phyloP scores from a whole-genome alignment of 2,797 vertebrate species.

The Moxostoma hubbsi region DNA sequence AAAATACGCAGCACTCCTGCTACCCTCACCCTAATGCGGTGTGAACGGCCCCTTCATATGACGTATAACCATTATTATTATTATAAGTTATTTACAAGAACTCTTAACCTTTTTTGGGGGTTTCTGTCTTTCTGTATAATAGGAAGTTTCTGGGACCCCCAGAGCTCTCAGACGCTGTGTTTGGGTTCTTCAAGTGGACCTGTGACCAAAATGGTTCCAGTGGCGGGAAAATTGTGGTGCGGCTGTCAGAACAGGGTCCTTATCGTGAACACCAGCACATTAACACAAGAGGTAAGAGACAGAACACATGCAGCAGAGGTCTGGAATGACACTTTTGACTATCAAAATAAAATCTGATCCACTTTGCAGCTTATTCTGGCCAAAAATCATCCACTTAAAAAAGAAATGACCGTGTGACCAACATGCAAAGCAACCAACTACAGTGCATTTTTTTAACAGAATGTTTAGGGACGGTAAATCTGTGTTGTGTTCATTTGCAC shows the following conservation, averaged over 20 bases:
- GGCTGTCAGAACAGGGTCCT: constrained; percentile 93
- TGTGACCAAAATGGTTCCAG: constrained; percentile 95
- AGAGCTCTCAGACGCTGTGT: constrained; percentile 89
- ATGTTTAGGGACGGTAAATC: too few relatives aligned
- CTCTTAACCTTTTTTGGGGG: not conserved
- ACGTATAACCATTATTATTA: too few relatives aligned
- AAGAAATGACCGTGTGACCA: too few relatives aligned
- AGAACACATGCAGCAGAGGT: too few relatives aligned
- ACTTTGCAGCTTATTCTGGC: too few relatives aligned
- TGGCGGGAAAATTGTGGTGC: constrained; percentile 93
- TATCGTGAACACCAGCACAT: constrained; percentile 84
- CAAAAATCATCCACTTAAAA: too few relatives aligned
- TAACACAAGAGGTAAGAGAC: constrained; percentile 88
- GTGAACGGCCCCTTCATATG: not conserved
- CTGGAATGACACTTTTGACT: not conserved
- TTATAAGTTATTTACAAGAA: not conserved
- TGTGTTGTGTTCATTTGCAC: too few relatives aligned
- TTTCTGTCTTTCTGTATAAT: constrained; percentile 30
- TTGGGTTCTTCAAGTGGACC: constrained; percentile 87
- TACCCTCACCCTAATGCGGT: too few relatives aligned
- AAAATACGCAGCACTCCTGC: too few relatives aligned
- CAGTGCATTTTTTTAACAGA: too few relatives aligned
- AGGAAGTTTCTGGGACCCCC: constrained; percentile 98
- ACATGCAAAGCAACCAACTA: too few relatives aligned
- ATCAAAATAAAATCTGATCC: not conserved